phyloP scores from a whole-genome alignment of 2,888 invertebrate species.

The Campoplex nolae region DNA sequence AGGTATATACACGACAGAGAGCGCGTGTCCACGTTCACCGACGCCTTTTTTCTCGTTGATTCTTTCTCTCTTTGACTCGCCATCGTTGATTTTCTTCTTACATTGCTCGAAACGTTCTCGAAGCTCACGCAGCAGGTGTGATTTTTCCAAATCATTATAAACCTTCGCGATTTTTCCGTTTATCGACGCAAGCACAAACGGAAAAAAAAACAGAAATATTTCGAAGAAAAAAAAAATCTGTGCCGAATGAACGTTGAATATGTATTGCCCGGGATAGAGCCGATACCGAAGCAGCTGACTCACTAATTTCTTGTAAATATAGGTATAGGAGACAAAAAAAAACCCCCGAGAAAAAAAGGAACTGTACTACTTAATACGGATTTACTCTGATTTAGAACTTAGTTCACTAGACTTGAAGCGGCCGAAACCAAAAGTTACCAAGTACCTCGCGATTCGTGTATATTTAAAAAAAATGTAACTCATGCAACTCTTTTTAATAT shows the following conservation, averaged over 20 bases:
- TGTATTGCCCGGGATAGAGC: not conserved
- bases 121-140: not conserved
- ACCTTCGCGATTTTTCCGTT: not conserved
- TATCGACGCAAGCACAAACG: slow-evolving; percentile 3
- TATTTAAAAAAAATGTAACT: slow-evolving; percentile 45
- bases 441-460: slow-evolving; percentile 72
- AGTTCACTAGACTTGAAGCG: slow-evolving; percentile 57
- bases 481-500: slow-evolving; percentile 35
- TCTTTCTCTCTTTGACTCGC: slow-evolving; percentile 1
- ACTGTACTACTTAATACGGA: not conserved
- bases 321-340: slow-evolving; percentile 2
- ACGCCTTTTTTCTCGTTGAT: slow-evolving; percentile 10
- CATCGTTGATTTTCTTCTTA: not conserved
- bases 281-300: slow-evolving; percentile 23
- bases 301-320: slow-evolving; percentile 13
- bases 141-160: slow-evolving; percentile 15
- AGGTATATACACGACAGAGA: not conserved
- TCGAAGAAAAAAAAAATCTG: not conserved
- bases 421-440: slow-evolving; percentile 75
- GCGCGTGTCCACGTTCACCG: slow-evolving; percentile 37
- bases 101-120: slow-evolving; percentile 15
- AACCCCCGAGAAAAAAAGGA: not conserved
- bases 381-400: slow-evolving; percentile 25
- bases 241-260: not conserved
- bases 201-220: not conserved